Base-by-base conservation (phyloP, 1,140 invertebrate genomes). In the Zaprionus tsacasi region DNA sequence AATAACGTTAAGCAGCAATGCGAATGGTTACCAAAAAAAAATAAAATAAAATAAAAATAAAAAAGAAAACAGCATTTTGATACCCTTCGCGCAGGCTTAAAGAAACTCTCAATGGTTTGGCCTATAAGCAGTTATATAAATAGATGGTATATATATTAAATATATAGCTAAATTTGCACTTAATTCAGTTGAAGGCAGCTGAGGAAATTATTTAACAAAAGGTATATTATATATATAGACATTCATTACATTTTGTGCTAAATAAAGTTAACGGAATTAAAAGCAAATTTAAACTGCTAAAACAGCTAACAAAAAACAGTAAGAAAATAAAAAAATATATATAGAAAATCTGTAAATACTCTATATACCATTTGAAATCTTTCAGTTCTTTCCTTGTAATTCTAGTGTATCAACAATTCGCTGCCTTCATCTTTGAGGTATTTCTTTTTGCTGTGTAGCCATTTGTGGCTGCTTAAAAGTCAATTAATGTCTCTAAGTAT, bases 401-500 rank as follows among this genome's bases (percentile, higher is more conserved):
- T 2, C 10, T 40, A 72, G 70, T 5, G 64, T 67, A 68, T 72
- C 21, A 25, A 0, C 12, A 6, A 6, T 63, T 56, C 56, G 64
- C 33, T 45, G 0, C 1, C 0, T 54, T 13, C 1, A 35, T 7
- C 21, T 25, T 40, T 67, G 0, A 8, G 7, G 4, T 35, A 4
- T 12, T 17, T 64, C 57, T 8, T 65, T 64, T 64, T 38, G 52
- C 45, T 65, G 45, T 71, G 60, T 21, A 60, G 48, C 69, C 21
- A 66, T 77, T 74, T 81, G 75, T 67, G 35, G 71, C 67, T 77
- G 82, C 76, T 87, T 77, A 79, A 82, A 87, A 77, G 76, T 67
- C 78, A 87, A 87, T 87, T 87, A 87, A 87, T 79, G 64, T 13
- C 33, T 13, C 33, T 52, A 57, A 59, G 35, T 70, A 70, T 76